phyloP scores from a whole-genome alignment of 2,113 vertebrate genomes.

The Festucalex cinctus region DNA sequence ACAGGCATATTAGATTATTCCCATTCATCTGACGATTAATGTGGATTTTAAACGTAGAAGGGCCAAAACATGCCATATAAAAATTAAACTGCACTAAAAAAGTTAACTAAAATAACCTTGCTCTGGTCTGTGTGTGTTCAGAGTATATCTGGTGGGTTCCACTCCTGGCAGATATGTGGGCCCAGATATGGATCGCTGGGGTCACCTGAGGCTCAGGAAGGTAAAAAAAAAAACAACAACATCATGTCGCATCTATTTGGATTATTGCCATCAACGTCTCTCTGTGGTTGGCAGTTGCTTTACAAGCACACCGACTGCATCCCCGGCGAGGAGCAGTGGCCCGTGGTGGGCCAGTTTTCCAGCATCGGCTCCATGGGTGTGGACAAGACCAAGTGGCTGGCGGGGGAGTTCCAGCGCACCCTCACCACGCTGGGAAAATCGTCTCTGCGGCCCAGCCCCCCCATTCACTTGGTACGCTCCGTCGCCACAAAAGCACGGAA shows the following conservation, averaged over 20 bases:
- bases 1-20: too few species aligned
- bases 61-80: too few species aligned
- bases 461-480: constrained; percentile 80
- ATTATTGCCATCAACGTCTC: background rate
- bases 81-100: too few species aligned
- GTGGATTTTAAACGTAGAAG: too few species aligned
- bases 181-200: constrained; percentile 89
- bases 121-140: constrained; percentile 41
- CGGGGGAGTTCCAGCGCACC: constrained; percentile 87
- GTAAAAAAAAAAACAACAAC: background rate
- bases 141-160: constrained; percentile 90
- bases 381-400: constrained; percentile 90
- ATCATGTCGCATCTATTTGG: background rate
- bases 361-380: constrained; percentile 93
- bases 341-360: constrained; percentile 91
- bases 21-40: too few species aligned
- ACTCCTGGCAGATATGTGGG: constrained; percentile 89
- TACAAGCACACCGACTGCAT: constrained; percentile 62
- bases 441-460: constrained; percentile 54
- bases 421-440: constrained; percentile 72
- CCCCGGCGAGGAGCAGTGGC: constrained; percentile 76
- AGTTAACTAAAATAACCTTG: too few species aligned
- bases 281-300: constrained; percentile 68
- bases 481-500: background rate
- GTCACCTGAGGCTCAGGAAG: constrained; percentile 91